phyloP scores from a whole-genome alignment of 2,888 invertebrate species.

The Pachliopta kotzebuea region DNA sequence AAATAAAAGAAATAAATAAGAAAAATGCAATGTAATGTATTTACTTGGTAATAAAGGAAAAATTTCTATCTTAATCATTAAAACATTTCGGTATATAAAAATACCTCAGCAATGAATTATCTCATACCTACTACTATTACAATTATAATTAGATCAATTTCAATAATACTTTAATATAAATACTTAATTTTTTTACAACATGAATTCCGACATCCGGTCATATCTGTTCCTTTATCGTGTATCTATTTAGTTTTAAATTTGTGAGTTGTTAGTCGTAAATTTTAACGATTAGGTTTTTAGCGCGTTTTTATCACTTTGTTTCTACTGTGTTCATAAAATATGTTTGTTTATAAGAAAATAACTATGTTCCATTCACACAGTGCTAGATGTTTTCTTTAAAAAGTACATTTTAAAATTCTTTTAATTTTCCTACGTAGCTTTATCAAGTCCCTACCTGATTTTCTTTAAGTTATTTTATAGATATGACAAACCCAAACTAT shows the following conservation, averaged over 20 bases:
- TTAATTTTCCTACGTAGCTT: no score
- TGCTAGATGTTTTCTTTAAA: no score
- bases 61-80: no score
- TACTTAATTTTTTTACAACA: slow-evolving; percentile 9
- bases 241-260: background rate
- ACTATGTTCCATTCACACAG: background rate
- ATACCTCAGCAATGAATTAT: no score
- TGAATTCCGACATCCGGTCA: slow-evolving; percentile 19
- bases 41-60: no score
- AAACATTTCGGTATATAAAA: no score
- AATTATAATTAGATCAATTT: background rate
- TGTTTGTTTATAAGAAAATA: background rate
- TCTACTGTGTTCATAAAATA: background rate
- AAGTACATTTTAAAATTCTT: no score
- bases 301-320: slow-evolving; percentile 2
- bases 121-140: background rate
- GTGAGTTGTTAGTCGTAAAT: slow-evolving; percentile 5
- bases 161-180: background rate
- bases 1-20: no score
- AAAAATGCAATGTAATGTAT: no score
- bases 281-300: slow-evolving; percentile 12
- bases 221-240: slow-evolving; percentile 20
- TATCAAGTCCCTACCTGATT: no score
- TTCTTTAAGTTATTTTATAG: no score
- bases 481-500: no score